Conservation (phyloP, 2,113 vertebrate species). For the Pseudorasbora parva region DNA sequence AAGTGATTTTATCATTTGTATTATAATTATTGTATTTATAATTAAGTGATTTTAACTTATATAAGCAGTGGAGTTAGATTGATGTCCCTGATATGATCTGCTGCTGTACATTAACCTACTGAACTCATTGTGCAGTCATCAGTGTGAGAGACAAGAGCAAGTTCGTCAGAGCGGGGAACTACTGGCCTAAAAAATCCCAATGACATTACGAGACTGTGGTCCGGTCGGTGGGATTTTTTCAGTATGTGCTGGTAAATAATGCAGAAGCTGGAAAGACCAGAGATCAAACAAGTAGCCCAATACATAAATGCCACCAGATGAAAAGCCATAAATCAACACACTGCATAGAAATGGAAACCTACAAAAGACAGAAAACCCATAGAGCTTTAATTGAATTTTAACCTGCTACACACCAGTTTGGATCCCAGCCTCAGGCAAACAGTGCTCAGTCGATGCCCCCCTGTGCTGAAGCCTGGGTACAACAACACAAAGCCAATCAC, state of each 20-base stretch:
- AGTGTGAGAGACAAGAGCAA: background rate
- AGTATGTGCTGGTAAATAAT: background rate
- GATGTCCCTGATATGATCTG: no score
- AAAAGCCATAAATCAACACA: background rate
- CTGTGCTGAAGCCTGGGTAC: background rate
- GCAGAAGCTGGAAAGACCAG: conserved; percentile 5
- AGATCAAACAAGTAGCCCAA: background rate
- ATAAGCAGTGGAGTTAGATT: no score
- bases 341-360: background rate
- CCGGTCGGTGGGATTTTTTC: background rate
- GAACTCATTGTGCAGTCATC: background rate
- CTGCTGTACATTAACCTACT: background rate
- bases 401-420: background rate
- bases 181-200: background rate
- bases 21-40: no score
- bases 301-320: background rate
- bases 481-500: background rate
- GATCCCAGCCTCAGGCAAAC: background rate
- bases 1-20: no score
- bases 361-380: background rate
- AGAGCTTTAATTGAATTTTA: background rate
- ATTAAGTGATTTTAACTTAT: no score
- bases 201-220: background rate
- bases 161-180: background rate
- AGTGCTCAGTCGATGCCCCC: conserved; percentile 10